phyloP scores from a whole-genome alignment of 2,888 invertebrate species.

The Caenorhabditis wallacei region DNA sequence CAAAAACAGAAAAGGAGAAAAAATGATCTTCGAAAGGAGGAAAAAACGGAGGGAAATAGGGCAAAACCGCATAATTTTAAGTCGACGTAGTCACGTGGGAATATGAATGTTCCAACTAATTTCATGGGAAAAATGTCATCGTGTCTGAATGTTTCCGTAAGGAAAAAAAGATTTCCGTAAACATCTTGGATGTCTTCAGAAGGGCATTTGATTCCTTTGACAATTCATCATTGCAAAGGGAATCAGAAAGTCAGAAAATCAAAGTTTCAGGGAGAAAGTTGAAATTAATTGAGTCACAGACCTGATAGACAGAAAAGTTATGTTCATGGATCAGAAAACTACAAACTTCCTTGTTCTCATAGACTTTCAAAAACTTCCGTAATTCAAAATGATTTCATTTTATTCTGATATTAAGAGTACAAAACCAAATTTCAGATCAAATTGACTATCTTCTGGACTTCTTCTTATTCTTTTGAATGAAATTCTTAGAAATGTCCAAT shows the following conservation, averaged over 20 bases:
- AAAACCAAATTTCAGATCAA: no score
- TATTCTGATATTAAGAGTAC: no score
- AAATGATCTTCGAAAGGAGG: constrained; percentile 7
- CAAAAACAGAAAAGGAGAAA: constrained; percentile 20
- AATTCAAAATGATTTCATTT: not conserved
- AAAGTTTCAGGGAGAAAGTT: not conserved
- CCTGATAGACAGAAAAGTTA: no score
- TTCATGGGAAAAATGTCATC: constrained; percentile 13
- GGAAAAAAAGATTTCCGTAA: not conserved
- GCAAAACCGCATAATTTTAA: constrained; percentile 24
- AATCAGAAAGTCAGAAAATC: not conserved
- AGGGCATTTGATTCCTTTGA: not conserved
- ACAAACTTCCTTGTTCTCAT: no score
- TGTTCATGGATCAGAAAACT: no score
- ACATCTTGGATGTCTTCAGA: constrained; percentile 7
- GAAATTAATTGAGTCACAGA: no score
- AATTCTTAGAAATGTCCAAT: constrained; percentile 1
- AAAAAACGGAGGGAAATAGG: constrained; percentile 6
- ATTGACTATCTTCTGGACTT: no score
- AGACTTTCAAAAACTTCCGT: no score
- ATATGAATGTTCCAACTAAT: constrained; percentile 40
- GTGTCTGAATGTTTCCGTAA: constrained; percentile 25
- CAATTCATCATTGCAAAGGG: not conserved
- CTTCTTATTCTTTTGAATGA: no score
- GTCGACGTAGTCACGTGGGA: constrained; percentile 33